These are phyloP conservation scores for Hiodon tergisus DNA, from an alignment of 2,113 vertebrate genomes.

Conservation along the genomic window DNA sequence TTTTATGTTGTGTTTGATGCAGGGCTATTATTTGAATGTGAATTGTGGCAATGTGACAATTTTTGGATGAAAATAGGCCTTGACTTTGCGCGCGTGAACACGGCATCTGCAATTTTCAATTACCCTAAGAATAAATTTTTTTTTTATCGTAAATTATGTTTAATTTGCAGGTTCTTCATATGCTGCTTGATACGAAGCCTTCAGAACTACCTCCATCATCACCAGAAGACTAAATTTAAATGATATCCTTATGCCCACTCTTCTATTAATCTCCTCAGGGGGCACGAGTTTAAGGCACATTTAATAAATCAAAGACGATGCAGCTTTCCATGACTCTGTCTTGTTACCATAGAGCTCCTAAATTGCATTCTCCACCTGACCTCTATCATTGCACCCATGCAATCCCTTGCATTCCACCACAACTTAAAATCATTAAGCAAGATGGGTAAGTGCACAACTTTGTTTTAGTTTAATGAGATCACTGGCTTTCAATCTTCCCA, in stretches of 20 bases:
- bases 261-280: slow-evolving; percentile 27
- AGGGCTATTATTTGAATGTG: too few species aligned
- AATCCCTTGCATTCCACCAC: slow-evolving; percentile 12
- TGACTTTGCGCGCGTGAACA: too few species aligned
- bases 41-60: too few species aligned
- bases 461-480: slow-evolving; percentile 40
- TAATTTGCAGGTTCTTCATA: slow-evolving; percentile 3
- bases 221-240: slow-evolving; percentile 22
- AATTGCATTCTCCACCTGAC: slow-evolving; percentile 22
- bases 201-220: slow-evolving; percentile 15
- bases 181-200: slow-evolving; percentile 16
- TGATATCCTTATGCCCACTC: slow-evolving; percentile 22
- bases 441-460: slow-evolving; percentile 33
- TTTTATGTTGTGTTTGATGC: too few species aligned
- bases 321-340: slow-evolving; percentile 17
- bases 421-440: slow-evolving; percentile 30
- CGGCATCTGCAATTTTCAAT: too few species aligned
- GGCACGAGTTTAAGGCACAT: slow-evolving; percentile 24
- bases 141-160: background rate
- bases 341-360: slow-evolving; percentile 12
- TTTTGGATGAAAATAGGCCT: too few species aligned
- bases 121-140: background rate
- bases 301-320: slow-evolving; percentile 31
- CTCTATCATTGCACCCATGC: slow-evolving; percentile 7
- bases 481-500: slow-evolving; percentile 30